Percentiles rank a stretch among this genome's conserved stretches.
phyloP scores from a whole-genome alignment of 2,888 invertebrate species.

The Selenia dentaria region DNA sequence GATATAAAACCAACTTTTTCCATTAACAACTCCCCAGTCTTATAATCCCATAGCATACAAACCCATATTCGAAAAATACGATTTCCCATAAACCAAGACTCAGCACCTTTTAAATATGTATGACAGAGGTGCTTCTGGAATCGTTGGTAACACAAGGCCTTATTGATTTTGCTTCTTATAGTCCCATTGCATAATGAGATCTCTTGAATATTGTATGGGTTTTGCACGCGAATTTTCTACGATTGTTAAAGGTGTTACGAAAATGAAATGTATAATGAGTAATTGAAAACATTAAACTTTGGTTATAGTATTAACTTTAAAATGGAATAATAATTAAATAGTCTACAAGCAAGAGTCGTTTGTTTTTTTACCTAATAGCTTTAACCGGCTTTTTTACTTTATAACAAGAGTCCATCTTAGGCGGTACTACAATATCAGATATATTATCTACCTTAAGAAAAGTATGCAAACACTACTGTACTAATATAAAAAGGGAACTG shows the following conservation, averaged over 20 bases:
- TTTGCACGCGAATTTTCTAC: constrained; percentile 31
- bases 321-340: no score
- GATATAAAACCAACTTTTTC: constrained; percentile 20
- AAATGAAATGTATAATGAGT: no score
- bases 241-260: constrained; percentile 20
- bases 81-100: constrained; percentile 35
- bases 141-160: constrained; percentile 66
- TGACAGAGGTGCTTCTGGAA: constrained; percentile 53
- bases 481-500: no score
- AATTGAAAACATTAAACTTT: no score
- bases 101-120: constrained; percentile 71
- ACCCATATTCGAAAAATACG: constrained; percentile 32
- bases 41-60: constrained; percentile 32
- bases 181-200: constrained; percentile 71
- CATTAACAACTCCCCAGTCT: constrained; percentile 31
- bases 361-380: no score
- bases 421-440: no score
- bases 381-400: no score
- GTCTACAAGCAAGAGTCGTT: no score
- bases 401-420: no score
- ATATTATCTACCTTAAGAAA: no score
- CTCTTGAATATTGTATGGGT: constrained; percentile 70
- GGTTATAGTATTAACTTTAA: no score
- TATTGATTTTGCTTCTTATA: constrained; percentile 77
- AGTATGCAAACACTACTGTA: no score